phyloP scores from a whole-genome alignment of 2,797 vertebrate species.

The Hybognathus amarus region DNA sequence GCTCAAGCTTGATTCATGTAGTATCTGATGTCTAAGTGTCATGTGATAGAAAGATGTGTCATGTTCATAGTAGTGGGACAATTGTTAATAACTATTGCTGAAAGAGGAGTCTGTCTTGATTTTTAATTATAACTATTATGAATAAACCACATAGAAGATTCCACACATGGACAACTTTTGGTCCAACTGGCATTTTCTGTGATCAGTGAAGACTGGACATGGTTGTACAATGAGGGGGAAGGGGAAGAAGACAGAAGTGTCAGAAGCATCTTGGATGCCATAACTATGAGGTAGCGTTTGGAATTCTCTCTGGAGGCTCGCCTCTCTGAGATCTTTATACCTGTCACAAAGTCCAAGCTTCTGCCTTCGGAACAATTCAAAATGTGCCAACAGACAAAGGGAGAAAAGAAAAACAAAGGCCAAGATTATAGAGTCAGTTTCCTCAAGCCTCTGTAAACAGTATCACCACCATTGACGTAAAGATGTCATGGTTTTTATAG shows the following conservation, averaged over 20 bases:
- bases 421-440: conserved; percentile 58
- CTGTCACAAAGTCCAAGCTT: conserved; percentile 67
- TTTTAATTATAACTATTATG: conserved; percentile 7
- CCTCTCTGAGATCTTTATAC: conserved; percentile 72
- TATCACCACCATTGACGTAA: conserved; percentile 44
- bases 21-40: too few relatives aligned
- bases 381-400: conserved; percentile 74
- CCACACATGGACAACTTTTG: conserved; percentile 36
- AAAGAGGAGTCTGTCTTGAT: background rate
- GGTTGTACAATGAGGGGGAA: conserved; percentile 35
- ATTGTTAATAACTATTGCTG: background rate
- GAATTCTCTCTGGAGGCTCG: conserved; percentile 74
- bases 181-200: conserved; percentile 31
- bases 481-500: conserved; percentile 48
- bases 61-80: background rate
- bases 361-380: conserved; percentile 76
- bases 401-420: conserved; percentile 64
- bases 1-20: conserved; percentile 15
- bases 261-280: conserved; percentile 68
- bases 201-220: conserved; percentile 35
- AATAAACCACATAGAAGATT: conserved; percentile 19
- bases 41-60: conserved; percentile 24
- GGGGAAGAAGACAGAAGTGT: conserved; percentile 46
- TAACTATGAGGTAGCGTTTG: conserved; percentile 78
- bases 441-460: conserved; percentile 52